phyloP scores from a whole-genome alignment of 2,797 vertebrate species.

The Betta splendens region DNA sequence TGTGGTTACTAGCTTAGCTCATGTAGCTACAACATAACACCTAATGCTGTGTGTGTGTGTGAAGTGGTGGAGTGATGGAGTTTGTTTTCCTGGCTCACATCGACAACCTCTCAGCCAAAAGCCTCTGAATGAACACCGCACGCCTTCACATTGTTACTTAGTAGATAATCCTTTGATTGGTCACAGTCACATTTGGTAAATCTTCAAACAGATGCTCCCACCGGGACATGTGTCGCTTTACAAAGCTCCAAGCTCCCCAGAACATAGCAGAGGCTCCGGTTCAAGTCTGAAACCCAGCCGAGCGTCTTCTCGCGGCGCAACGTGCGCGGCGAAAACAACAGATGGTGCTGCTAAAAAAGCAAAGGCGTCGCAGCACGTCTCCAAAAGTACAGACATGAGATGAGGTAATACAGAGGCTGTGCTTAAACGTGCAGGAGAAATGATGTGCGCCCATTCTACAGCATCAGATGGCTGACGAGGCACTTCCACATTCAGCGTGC shows the following conservation, averaged over 20 bases:
- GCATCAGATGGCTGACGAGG: conserved; percentile 53
- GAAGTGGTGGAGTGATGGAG: conserved; percentile 5
- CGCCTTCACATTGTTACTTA: conserved; percentile 13
- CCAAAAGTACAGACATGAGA: conserved; percentile 12
- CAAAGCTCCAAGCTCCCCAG: conserved; percentile 13
- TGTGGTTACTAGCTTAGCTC: too few species aligned
- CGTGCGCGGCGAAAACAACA: conserved; percentile 50
- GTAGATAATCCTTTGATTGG: conserved; percentile 8
- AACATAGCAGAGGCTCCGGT: conserved; percentile 1
- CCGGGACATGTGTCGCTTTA: conserved; percentile 24
- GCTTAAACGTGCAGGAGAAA: too few species aligned
- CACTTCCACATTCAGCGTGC: conserved; percentile 37
- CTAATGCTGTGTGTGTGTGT: not conserved
- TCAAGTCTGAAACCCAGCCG: conserved; percentile 23
- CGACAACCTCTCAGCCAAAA: conserved; percentile 16
- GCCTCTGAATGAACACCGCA: conserved; percentile 22
- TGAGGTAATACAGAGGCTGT: too few species aligned
- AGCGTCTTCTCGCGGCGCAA: conserved; percentile 28
- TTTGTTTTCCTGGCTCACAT: conserved; percentile 25
- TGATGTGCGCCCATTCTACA: too few species aligned
- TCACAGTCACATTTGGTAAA: conserved; percentile 24
- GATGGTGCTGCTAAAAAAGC: conserved; percentile 32
- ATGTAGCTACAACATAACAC: too few species aligned
- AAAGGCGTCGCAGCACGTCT: too few species aligned
- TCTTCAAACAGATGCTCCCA: conserved; percentile 34